phyloP scores from a whole-genome alignment of 2,113 vertebrate species.

The Prochilodus magdalenae region DNA sequence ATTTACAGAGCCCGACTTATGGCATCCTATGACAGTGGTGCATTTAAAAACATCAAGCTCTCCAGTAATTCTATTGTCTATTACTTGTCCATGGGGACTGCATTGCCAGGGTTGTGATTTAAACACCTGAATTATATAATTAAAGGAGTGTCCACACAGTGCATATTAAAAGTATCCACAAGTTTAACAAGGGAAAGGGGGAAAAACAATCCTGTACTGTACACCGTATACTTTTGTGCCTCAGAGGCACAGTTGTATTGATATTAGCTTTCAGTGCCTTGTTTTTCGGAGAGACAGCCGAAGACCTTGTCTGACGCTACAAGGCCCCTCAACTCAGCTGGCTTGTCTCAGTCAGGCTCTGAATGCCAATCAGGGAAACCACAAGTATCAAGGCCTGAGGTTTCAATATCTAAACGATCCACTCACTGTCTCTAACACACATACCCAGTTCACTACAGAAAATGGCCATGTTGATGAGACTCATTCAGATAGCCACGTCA shows the following conservation, averaged over 20 bases:
- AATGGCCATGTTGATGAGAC: neutral
- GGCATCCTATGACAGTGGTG: too few relatives aligned
- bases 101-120: too few relatives aligned
- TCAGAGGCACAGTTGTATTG: neutral
- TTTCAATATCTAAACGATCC: neutral
- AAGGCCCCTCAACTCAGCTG: neutral
- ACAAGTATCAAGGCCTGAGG: neutral
- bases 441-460: neutral
- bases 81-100: too few relatives aligned
- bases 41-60: too few relatives aligned
- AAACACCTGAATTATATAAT: too few relatives aligned
- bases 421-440: neutral
- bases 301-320: constrained; percentile 7
- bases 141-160: too few relatives aligned
- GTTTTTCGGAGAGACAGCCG: neutral
- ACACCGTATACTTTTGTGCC: neutral
- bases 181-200: neutral
- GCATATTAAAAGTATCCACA: too few relatives aligned
- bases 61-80: too few relatives aligned
- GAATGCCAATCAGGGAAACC: constrained; percentile 23
- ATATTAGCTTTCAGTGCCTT: neutral
- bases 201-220: neutral
- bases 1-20: too few relatives aligned
- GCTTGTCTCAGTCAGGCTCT: constrained; percentile 2
- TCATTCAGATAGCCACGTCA: neutral